Evolutionary conservation across 64 coral and sea anemone genomes (phyloP).

Genomic region (Exaiptasia diaphana): DNA sequence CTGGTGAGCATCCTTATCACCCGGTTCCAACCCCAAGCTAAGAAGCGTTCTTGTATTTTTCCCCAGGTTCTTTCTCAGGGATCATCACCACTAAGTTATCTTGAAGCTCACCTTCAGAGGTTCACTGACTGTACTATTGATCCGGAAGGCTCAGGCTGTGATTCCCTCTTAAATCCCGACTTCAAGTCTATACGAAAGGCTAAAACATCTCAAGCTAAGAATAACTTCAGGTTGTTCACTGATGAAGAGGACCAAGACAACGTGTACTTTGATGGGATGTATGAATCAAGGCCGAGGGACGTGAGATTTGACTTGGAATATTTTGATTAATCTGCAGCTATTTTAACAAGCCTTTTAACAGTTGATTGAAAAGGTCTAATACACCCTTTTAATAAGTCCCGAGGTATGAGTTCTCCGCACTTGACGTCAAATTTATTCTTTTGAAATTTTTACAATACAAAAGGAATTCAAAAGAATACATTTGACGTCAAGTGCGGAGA

Average conservation of each 20-base stretch:
- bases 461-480: no score
- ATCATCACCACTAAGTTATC: conserved; percentile 75
- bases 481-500: no score
- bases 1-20: no score
- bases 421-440: no score
- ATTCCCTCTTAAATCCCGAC: conserved; percentile 9
- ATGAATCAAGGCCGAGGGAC: background rate
- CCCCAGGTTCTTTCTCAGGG: conserved; percentile 66
- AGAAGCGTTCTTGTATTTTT: no score
- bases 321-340: background rate
- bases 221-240: background rate
- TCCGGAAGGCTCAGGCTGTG: conserved; percentile 40
- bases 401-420: no score
- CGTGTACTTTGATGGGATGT: background rate
- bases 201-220: background rate
- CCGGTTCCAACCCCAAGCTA: no score
- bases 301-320: background rate
- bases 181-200: background rate
- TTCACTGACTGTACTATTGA: conserved; percentile 52
- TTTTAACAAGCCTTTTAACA: no score
- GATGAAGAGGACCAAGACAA: background rate
- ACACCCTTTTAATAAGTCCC: no score
- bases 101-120: conserved; percentile 69
- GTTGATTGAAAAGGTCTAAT: no score
- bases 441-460: no score